Percentiles rank a stretch among this genome's conserved stretches.
Conservation (phyloP, 2,888 invertebrate species). For the Gryllus longicercus region DNA sequence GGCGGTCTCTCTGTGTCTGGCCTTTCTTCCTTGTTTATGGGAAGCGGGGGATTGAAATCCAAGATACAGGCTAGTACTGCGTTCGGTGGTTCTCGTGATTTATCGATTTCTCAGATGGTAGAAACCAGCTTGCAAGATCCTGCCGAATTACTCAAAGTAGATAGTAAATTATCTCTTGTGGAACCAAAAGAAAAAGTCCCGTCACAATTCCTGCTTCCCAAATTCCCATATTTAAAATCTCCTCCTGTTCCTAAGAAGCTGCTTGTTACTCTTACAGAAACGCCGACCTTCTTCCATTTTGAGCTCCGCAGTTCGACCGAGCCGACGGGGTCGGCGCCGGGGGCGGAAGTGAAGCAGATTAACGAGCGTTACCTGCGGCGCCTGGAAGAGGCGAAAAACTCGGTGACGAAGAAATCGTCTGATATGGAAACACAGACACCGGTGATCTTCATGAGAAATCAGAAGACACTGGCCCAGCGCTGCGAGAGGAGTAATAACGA, state of each 20-base stretch:
- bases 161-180: background rate
- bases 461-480: constrained; percentile 50
- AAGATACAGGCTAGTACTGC: background rate
- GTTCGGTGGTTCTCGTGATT: background rate
- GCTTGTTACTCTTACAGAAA: constrained; percentile 60
- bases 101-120: background rate
- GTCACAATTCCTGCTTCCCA: constrained; percentile 23
- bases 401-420: constrained; percentile 34
- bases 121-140: background rate
- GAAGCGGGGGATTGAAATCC: background rate
- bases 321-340: constrained; percentile 58
- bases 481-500: background rate
- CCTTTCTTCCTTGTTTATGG: background rate
- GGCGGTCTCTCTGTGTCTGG: background rate
- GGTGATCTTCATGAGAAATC: constrained; percentile 47
- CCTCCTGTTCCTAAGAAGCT: background rate
- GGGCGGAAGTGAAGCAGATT: constrained; percentile 55
- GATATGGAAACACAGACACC: constrained; percentile 28
- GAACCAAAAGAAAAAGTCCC: background rate
- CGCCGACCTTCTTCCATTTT: constrained; percentile 61
- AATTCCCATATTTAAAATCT: background rate
- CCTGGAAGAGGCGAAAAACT: constrained; percentile 51
- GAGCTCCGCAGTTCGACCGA: constrained; percentile 63
- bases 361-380: constrained; percentile 70
- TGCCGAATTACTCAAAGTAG: background rate